phyloP scores from a whole-genome alignment of 2,888 invertebrate species.

The Zaprionus bogoriensis region DNA sequence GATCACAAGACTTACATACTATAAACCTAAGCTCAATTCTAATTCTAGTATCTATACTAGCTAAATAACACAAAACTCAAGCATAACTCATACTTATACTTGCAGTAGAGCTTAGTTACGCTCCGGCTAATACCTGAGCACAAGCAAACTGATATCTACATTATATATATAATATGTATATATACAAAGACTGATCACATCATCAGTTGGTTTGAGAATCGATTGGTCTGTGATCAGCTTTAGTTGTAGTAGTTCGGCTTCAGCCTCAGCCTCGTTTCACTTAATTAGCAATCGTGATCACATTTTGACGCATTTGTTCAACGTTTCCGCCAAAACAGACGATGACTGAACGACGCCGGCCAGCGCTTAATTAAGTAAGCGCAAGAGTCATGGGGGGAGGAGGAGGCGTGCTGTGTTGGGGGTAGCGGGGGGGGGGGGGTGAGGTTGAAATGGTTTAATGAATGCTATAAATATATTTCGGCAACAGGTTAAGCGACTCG shows the following conservation, averaged over 20 bases:
- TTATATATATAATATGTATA: not conserved
- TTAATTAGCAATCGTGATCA: slow-evolving; percentile 53
- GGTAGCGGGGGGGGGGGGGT: not conserved
- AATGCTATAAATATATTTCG: slow-evolving; percentile 40
- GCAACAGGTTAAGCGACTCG: slow-evolving; percentile 57
- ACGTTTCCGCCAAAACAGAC: slow-evolving; percentile 38
- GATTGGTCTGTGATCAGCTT: not conserved
- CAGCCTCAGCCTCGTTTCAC: slow-evolving; percentile 35
- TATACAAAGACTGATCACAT: slow-evolving; percentile 22
- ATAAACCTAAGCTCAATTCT: no score
- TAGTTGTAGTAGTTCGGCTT: no score
- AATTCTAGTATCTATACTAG: no score
- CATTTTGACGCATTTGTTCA: slow-evolving; percentile 42
- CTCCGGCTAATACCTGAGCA: not conserved
- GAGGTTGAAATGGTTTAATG: slow-evolving; percentile 23
- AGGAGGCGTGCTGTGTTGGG: no score
- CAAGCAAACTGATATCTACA: not conserved
- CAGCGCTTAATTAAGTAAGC: slow-evolving; percentile 27
- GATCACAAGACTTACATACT: no score
- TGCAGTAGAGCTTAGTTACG: not conserved
- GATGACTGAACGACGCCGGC: slow-evolving; percentile 8
- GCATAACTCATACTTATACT: no score
- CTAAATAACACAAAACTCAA: no score
- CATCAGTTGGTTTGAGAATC: slow-evolving; percentile 19
- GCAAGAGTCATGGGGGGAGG: no score